Conservation (phyloP, 2,797 vertebrate genomes). For the Astyanax mexicanus region DNA sequence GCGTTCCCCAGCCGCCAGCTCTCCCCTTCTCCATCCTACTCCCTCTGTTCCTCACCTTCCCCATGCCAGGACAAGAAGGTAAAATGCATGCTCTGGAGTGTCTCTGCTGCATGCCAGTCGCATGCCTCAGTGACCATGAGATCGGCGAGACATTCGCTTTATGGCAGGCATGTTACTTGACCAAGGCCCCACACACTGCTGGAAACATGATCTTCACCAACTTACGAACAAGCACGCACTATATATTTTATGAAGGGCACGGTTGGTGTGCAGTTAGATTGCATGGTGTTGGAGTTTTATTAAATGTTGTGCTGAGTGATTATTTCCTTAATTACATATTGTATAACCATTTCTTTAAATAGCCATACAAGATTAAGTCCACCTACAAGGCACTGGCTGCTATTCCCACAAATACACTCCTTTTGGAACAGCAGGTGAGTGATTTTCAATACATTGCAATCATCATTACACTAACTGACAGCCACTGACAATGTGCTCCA, state of each 20-base stretch:
- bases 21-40: slow-evolving; percentile 76
- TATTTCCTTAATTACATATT: too few species aligned
- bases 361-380: slow-evolving; percentile 92
- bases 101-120: slow-evolving; percentile 52
- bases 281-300: neutral
- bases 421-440: slow-evolving; percentile 97
- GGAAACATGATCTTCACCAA: slow-evolving; percentile 15
- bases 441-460: slow-evolving; percentile 35
- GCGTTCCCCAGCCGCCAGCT: slow-evolving; percentile 64
- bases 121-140: slow-evolving; percentile 12
- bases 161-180: neutral
- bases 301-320: neutral
- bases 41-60: slow-evolving; percentile 75
- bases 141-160: neutral
- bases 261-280: slow-evolving; percentile 11
- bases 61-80: slow-evolving; percentile 90
- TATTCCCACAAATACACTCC: slow-evolving; percentile 95
- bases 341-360: slow-evolving; percentile 59
- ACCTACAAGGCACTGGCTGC: slow-evolving; percentile 96
- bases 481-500: slow-evolving; percentile 2
- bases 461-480: slow-evolving; percentile 1
- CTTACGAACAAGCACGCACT: neutral
- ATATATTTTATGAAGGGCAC: slow-evolving; percentile 8
- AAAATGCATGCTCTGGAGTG: slow-evolving; percentile 52
- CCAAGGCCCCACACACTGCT: neutral